Conservation (phyloP, 2,797 vertebrate genomes). For the Chelmon rostratus region DNA sequence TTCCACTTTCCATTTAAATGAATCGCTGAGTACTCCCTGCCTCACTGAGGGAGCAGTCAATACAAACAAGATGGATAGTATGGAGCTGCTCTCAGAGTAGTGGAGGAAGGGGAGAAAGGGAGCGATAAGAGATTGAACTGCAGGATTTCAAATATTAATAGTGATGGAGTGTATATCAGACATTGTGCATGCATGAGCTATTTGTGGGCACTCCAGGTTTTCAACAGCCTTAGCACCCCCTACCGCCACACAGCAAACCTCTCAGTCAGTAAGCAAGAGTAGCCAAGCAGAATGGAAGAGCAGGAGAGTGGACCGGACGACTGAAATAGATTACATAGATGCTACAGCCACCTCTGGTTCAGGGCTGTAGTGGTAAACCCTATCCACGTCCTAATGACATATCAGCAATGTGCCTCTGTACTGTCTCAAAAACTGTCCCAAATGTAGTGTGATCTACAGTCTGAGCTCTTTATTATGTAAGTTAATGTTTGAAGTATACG, state of each 20-base stretch:
- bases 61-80: slow-evolving; percentile 56
- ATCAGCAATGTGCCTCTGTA: background rate
- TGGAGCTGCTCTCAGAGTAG: slow-evolving; percentile 33
- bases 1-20: slow-evolving; percentile 44
- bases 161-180: slow-evolving; percentile 64
- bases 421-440: background rate
- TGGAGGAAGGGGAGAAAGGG: slow-evolving; percentile 21
- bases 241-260: slow-evolving; percentile 35
- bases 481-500: background rate
- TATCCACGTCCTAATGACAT: too few species aligned
- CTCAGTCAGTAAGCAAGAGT: slow-evolving; percentile 42
- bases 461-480: background rate
- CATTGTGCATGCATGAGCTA: slow-evolving; percentile 72
- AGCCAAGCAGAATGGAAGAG: slow-evolving; percentile 57
- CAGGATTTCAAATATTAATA: slow-evolving; percentile 77
- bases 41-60: slow-evolving; percentile 45
- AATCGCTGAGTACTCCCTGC: slow-evolving; percentile 32
- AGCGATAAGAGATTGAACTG: slow-evolving; percentile 60
- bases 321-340: slow-evolving; percentile 31
- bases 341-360: background rate
- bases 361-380: slow-evolving; percentile 9
- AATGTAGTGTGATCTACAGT: too few species aligned
- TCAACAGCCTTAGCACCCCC: slow-evolving; percentile 55
- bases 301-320: slow-evolving; percentile 32
- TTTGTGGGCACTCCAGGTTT: slow-evolving; percentile 67